Evolutionary conservation across 2,888 invertebrate species (phyloP).

Genomic region (Drosophila subquinaria): DNA sequence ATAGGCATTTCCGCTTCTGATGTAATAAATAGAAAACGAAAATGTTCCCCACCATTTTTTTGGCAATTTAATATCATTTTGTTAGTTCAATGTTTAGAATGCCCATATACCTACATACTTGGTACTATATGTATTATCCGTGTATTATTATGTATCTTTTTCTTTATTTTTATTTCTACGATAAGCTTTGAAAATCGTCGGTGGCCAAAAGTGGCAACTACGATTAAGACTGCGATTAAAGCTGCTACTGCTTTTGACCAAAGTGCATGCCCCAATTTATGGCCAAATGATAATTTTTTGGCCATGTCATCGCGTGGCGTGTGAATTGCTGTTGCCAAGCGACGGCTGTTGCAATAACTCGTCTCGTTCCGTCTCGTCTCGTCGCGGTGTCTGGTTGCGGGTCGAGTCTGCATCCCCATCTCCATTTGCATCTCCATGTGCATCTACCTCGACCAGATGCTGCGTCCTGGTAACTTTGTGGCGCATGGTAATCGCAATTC

Average conservation of each 20-base stretch:
- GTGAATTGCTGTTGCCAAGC: conserved; percentile 60
- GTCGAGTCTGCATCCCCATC: conserved; percentile 3
- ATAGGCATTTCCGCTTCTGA: no score
- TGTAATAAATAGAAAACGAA: no score
- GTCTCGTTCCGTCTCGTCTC: conserved; percentile 52
- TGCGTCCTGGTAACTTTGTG: conserved; percentile 53
- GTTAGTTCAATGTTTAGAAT: no score
- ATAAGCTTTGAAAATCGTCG: background rate
- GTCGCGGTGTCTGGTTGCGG: conserved; percentile 30
- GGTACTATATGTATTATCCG: no score
- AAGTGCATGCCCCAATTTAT: conserved; percentile 68
- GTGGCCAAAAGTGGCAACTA: background rate
- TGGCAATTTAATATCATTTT: no score
- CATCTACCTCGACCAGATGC: conserved; percentile 41
- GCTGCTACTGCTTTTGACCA: conserved; percentile 21
- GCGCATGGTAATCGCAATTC: conserved; percentile 68
- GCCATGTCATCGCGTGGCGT: conserved; percentile 61
- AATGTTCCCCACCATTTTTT: no score
- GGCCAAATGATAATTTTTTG: conserved; percentile 64
- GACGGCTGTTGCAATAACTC: conserved; percentile 62
- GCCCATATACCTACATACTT: no score
- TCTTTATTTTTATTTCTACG: background rate
- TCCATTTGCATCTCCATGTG: conserved; percentile 12
- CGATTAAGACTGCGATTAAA: background rate
- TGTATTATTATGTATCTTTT: no score